These are phyloP conservation scores for Scyliorhinus canicula DNA, from an alignment of 2,797 vertebrate species.

Conservation along the genomic window DNA sequence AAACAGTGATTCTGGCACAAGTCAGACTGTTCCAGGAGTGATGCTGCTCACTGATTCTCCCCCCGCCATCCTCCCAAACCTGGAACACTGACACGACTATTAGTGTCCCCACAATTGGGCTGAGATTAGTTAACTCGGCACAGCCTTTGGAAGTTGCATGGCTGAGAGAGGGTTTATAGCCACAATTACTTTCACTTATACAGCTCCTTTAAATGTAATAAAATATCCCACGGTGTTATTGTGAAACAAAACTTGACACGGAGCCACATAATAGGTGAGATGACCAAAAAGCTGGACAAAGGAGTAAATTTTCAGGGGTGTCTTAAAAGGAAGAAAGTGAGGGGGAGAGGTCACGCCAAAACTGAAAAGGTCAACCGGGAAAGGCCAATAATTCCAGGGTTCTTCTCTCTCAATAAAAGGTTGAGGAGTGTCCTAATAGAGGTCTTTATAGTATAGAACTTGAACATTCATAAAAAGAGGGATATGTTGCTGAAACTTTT, in stretches of 20 bases:
- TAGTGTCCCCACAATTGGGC: not conserved
- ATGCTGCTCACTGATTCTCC: not conserved
- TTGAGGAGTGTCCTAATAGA: too few relatives aligned
- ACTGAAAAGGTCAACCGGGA: not conserved
- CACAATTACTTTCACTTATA: not conserved
- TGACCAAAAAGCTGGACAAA: not conserved
- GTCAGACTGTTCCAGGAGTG: not conserved
- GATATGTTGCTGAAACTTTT: too few relatives aligned
- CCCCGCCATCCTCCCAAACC: not conserved
- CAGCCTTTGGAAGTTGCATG: not conserved
- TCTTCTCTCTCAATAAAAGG: too few relatives aligned
- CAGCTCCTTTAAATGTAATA: too few relatives aligned
- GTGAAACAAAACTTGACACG: too few relatives aligned
- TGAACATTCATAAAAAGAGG: too few relatives aligned
- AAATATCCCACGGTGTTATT: too few relatives aligned
- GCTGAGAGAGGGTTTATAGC: not conserved
- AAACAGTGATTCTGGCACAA: not conserved
- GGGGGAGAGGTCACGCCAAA: not conserved
- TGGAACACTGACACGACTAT: not conserved
- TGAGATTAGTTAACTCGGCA: not conserved
- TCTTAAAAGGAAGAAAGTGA: too few relatives aligned
- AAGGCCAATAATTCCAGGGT: not conserved
- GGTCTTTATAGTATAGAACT: too few relatives aligned
- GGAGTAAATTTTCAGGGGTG: too few relatives aligned
- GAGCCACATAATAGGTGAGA: too few relatives aligned